phyloP scores from a whole-genome alignment of 2,113 vertebrate species.

The Hucho hucho region DNA sequence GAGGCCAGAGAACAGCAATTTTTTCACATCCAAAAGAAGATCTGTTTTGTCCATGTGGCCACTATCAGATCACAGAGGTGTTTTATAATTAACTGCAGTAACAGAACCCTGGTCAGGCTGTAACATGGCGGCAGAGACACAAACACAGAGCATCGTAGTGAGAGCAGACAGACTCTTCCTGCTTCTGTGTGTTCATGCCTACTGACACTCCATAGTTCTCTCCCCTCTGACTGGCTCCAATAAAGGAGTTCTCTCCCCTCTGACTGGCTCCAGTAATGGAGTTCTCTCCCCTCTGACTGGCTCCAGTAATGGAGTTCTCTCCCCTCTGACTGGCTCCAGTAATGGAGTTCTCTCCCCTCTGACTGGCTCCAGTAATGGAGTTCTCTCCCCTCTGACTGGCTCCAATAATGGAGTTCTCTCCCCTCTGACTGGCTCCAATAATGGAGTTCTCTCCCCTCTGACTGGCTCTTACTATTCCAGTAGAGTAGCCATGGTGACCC shows the following conservation, averaged over 20 bases:
- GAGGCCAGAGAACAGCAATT: too few species aligned
- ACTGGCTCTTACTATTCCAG: conserved; percentile 26
- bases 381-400: conserved; percentile 10
- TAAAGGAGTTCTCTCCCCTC: too few species aligned
- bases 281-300: too few species aligned
- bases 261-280: too few species aligned
- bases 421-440: conserved; percentile 7
- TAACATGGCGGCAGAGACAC: conserved; percentile 4
- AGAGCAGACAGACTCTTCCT: neutral
- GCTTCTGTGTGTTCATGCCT: conserved; percentile 23
- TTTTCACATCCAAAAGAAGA: too few species aligned
- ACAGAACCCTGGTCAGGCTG: neutral
- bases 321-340: too few species aligned
- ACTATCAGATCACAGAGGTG: too few species aligned
- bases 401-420: neutral
- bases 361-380: too few species aligned
- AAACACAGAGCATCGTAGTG: neutral
- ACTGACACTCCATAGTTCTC: neutral
- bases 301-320: too few species aligned
- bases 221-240: too few species aligned
- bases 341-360: too few species aligned
- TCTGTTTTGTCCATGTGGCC: too few species aligned
- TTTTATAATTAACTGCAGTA: neutral
- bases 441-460: neutral
- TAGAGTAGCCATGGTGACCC: conserved; percentile 25